Conservation (phyloP, 2,797 vertebrate genomes). For the Thalassophryne amazonica region DNA sequence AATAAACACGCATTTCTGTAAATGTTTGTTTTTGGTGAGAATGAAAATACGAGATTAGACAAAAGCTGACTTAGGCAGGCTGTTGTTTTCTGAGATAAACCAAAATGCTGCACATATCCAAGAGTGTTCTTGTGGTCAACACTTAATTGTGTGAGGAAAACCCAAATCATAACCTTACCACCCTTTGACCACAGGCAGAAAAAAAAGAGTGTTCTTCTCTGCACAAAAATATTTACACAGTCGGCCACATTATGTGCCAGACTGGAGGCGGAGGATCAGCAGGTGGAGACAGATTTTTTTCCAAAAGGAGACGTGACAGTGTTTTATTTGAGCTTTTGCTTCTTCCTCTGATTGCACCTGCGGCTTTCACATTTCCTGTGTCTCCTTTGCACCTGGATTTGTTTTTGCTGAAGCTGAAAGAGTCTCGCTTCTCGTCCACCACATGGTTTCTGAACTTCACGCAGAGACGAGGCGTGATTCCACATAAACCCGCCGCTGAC, state of each 20-base stretch:
- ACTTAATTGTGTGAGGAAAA: conserved; percentile 44
- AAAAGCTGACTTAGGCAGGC: conserved; percentile 4
- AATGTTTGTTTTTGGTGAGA: conserved; percentile 20
- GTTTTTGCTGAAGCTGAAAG: conserved; percentile 17
- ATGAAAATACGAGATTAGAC: neutral
- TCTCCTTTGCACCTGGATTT: conserved; percentile 46
- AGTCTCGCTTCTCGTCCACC: conserved; percentile 16
- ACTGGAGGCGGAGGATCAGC: neutral
- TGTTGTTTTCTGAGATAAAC: conserved; percentile 44
- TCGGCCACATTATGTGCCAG: conserved; percentile 32
- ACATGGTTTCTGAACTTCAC: conserved; percentile 14
- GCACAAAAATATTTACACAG: conserved; percentile 51
- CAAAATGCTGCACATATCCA: conserved; percentile 25
- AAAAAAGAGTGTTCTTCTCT: conserved; percentile 34
- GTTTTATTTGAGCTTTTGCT: conserved; percentile 31
- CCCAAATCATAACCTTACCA: conserved; percentile 47
- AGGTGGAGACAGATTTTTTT: neutral
- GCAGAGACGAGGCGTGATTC: conserved; percentile 22
- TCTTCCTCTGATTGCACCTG: conserved; percentile 39
- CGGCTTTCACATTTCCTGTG: conserved; percentile 38
- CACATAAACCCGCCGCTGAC: conserved; percentile 44
- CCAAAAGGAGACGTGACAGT: conserved; percentile 11
- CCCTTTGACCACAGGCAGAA: conserved; percentile 37
- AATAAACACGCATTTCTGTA: conserved; percentile 5
- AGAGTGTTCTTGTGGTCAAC: conserved; percentile 41